phyloP scores from a whole-genome alignment of 1,140 invertebrate genomes.

The Phenacoccus solenopsis region DNA sequence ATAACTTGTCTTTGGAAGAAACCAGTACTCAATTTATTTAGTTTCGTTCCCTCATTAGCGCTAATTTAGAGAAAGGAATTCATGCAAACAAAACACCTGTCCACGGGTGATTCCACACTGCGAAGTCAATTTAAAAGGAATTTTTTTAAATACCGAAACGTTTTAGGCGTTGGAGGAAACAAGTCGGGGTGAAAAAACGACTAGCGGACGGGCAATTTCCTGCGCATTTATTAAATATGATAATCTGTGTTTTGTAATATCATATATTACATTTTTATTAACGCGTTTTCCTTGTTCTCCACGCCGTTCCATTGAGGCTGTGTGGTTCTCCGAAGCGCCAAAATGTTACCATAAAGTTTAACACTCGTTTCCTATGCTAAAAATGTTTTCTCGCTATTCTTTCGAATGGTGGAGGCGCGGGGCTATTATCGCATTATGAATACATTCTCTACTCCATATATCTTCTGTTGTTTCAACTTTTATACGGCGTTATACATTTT shows the following conservation, averaged over 20 bases:
- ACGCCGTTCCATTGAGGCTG: background rate
- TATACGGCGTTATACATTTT: background rate
- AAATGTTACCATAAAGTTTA: conserved; percentile 14
- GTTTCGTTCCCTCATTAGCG: too few relatives aligned
- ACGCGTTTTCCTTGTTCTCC: conserved; percentile 12
- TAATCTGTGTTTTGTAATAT: conserved; percentile 13
- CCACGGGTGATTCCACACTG: too few relatives aligned
- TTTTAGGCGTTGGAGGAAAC: background rate
- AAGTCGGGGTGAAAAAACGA: conserved; percentile 4
- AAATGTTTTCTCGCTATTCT: background rate
- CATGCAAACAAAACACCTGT: too few relatives aligned
- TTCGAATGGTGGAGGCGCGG: background rate
- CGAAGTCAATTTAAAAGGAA: too few relatives aligned
- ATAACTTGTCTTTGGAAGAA: too few relatives aligned
- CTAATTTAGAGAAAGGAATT: too few relatives aligned
- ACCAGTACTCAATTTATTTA: too few relatives aligned
- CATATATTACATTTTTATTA: conserved; percentile 18
- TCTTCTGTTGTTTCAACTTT: conserved; percentile 12
- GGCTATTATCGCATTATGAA: conserved; percentile 11
- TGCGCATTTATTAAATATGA: conserved; percentile 15
- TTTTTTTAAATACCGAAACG: too few relatives aligned
- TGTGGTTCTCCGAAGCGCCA: background rate
- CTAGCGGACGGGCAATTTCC: conserved; percentile 12
- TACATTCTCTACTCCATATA: conserved; percentile 9
- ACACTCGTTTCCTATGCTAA: conserved; percentile 10